phyloP scores from a whole-genome alignment of 2,797 vertebrate species.

The Chlorospingus flavigularis region DNA sequence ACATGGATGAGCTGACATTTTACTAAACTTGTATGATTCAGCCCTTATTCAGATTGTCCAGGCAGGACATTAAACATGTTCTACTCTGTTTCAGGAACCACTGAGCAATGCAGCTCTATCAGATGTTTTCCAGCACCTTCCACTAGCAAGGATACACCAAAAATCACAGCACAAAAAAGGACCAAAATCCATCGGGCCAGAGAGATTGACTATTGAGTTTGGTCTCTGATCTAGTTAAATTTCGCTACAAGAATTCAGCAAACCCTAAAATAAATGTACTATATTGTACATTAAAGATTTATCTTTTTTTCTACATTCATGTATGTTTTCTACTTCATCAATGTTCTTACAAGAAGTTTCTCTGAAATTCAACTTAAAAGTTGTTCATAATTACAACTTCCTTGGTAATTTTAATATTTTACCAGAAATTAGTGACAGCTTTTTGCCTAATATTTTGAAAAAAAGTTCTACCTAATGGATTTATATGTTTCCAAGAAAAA shows the following conservation, averaged over 20 bases:
- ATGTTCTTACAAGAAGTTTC: background rate
- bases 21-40: background rate
- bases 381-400: background rate
- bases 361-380: background rate
- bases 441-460: background rate
- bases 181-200: background rate
- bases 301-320: background rate
- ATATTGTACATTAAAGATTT: background rate
- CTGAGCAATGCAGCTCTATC: background rate
- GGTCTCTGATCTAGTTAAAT: background rate
- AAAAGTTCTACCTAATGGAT: background rate
- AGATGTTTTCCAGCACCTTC: background rate
- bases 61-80: background rate
- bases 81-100: background rate
- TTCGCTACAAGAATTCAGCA: background rate
- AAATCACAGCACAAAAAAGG: background rate
- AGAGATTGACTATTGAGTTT: background rate
- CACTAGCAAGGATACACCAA: background rate
- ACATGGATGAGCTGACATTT: background rate
- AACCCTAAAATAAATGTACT: background rate
- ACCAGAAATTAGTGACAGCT: background rate
- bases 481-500: background rate
- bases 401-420: background rate
- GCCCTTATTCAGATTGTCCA: background rate
- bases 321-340: background rate